Base-by-base conservation (phyloP, 2,888 invertebrate genomes). In the Onthophagus sagittarius region DNA sequence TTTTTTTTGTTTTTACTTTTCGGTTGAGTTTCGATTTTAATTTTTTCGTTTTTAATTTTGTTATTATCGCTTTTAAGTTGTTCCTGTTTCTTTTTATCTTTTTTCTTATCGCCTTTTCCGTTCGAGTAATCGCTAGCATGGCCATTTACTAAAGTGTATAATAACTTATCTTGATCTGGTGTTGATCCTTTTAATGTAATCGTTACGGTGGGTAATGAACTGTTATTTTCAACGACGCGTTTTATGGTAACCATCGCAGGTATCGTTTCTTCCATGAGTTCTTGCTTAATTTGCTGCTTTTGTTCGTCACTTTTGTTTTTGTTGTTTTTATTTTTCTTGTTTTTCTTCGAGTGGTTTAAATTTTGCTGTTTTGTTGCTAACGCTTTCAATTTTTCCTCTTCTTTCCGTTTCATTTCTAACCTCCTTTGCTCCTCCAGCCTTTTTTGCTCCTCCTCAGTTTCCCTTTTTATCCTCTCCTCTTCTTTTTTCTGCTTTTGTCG, bases 101-200 rank as follows among this genome's bases (percentile, higher is more conserved):
- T 53, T 53, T 53, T 53, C 39, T 53, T 53, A 4, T 53, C 39
- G 6, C 11, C 11, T 53, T 53, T 72, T 14, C 65, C 71, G 63
- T 72, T 67, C 32, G 72, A 72, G 32, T 73, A 63, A 72, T 75
- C 73, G 23, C 73, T 85, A 75, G 87, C 86, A 76, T 89, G 88
- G 0, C 90, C 90, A 80, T 90, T 90, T 5, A 91, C 89, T 76
- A 93, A 87, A 0, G 92, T 93, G 80, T 92, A 93, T 1, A 93
- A 85, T 39, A 93, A 87, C 82, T 92, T 91, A 79, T 93, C 93
- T 81, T 92, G 90, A 75, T 91, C 91, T 0, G 92, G 92, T 0
- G 91, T 91, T 73, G 90, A 90, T 4, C 93, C 93, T 80, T 92
- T 92, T 33, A 93, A 86, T 0, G 93, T 93, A 70, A 94, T 93